Evolutionary conservation across 2,888 invertebrate genomes (phyloP), one percentile per base, ranked within the genome.

Genomic region (Lasiommata megera): DNA sequence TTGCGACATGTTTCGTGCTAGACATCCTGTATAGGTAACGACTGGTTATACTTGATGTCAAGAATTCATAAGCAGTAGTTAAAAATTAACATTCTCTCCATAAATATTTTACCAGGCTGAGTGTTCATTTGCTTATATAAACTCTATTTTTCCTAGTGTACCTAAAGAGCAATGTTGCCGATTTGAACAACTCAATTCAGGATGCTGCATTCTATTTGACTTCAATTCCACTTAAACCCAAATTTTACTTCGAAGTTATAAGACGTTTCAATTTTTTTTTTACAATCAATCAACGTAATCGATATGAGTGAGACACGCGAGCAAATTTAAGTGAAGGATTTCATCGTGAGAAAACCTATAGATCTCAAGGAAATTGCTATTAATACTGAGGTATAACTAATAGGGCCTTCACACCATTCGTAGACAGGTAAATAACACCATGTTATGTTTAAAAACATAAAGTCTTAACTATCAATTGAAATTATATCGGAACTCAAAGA

Each of bases 21-120:
- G n/a, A 34, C 1, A 11, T 9, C 34, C 11, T 1, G 3, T 9
- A 34, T 34, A 11, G 31, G 16, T 17, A 9, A 17, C n/a, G 41
- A 44, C 60, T 60, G 56, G 60, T 60, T 62, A 41, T 41, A 44
- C 43, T 44, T 29, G 53, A 56, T 54, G 37, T 16, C 50, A 55
- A 54, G 40, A 51, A 44, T 54, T 54, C 44, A 48, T 34, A 36
- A 41, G 48, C 34, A 48, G 18, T 31, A 50, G 14, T 38, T 54
- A 41, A 59, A 47, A 51, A 47, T 56, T 43, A 44, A 38, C 53
- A 53, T 58, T 56, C 51, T 44, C 54, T 38, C 50, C 11, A 52
- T 52, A 8, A 50, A 51, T 41, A 52, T 28, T 7, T 3, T 31
- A 47, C 40, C 40, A 29, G 40, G 38, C 23, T 16, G 17, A 16